These are phyloP conservation scores for Parazoanthus swiftii DNA, from an alignment of 92 coral and sea anemone species.

Conservation along the genomic window DNA sequence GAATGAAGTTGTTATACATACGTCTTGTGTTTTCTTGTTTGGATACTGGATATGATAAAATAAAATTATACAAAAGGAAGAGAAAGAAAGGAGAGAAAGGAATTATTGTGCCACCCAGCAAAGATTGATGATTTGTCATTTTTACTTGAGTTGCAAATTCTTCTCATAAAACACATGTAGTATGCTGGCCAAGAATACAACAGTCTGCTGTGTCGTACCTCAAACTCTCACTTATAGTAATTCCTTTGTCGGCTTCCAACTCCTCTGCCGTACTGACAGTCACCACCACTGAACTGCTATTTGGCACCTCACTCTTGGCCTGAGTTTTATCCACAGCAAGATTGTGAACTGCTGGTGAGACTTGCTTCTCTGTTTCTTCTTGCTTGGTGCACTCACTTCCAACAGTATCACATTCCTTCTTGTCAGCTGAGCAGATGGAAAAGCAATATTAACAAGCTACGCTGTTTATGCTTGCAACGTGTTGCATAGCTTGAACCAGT, in stretches of 20 bases:
- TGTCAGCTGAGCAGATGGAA: not conserved
- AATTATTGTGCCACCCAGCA: too few species aligned
- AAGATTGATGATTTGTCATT: too few species aligned
- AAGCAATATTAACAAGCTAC: not conserved
- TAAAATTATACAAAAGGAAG: not conserved
- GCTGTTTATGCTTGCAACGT: too few species aligned
- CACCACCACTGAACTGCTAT: conserved; percentile 66
- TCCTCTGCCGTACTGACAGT: conserved; percentile 70
- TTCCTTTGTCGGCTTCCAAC: conserved; percentile 46
- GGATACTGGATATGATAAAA: too few species aligned
- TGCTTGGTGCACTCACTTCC: not conserved
- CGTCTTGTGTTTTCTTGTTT: too few species aligned
- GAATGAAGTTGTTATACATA: too few species aligned
- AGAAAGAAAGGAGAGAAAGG: too few species aligned
- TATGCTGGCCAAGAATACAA: not conserved
- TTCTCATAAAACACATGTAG: not conserved
- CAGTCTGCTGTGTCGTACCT: conserved; percentile 58
- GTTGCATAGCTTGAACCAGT: too few species aligned
- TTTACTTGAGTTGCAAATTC: too few species aligned
- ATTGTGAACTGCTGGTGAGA: not conserved
- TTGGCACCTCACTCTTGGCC: conserved; percentile 5
- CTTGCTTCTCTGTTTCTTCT: conserved; percentile 4
- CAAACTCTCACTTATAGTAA: conserved; percentile 85
- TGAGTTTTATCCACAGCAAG: conserved; percentile 3
- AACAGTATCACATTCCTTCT: not conserved